Base-by-base conservation (phyloP, 2,113 vertebrate genomes). In the Mola mola region DNA sequence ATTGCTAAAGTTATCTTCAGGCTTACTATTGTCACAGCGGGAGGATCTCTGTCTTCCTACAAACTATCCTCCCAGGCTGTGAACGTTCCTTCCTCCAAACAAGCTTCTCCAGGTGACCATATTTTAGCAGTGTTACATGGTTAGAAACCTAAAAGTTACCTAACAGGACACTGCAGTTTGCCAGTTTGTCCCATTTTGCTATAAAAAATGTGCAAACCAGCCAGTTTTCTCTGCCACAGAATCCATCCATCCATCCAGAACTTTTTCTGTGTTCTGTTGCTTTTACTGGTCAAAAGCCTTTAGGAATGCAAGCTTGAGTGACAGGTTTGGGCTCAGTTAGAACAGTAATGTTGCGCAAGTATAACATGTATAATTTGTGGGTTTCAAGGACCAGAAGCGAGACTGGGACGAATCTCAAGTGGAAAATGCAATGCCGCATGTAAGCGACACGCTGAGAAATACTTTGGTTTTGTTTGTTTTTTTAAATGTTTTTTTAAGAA, bases 221-320 rank as follows among this genome's bases (percentile, higher is more conserved):
- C 20, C 13, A n/a, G 12, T 43, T 58, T 34, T 8, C 24, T 12
- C 15, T 15, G 60, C n/a, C 42, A 2, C 4, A n/a, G 17, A n/a
- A n/a, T n/a, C n/a, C n/a, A n/a, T n/a, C n/a, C n/a, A 33, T 25
- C 43, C 48, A 13, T 21, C 22, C 31, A 44, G 21, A 53, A 21
- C 7, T 2, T 43, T 1, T 20, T 6, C 34, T 40, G 25, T 40
- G 33, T 66, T 17, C 33, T 33, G 25, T 25, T 48, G 25, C 22
- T 65, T 28, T 52, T 51, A 28, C 12, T 28, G 51, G 24, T 50
- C 12, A 50, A 16, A 15, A 29, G 28, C 11, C 2, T 58, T 20
- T 8, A 49, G 44, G 25, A 48, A 48, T 58, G 17, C 34, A 11
- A 13, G 12, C 41, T 43, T 26, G 28, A 44, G 9, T 37, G 28